phyloP scores from a whole-genome alignment of 2,113 vertebrate species.

The Gnathonemus echidnorhynchus region DNA sequence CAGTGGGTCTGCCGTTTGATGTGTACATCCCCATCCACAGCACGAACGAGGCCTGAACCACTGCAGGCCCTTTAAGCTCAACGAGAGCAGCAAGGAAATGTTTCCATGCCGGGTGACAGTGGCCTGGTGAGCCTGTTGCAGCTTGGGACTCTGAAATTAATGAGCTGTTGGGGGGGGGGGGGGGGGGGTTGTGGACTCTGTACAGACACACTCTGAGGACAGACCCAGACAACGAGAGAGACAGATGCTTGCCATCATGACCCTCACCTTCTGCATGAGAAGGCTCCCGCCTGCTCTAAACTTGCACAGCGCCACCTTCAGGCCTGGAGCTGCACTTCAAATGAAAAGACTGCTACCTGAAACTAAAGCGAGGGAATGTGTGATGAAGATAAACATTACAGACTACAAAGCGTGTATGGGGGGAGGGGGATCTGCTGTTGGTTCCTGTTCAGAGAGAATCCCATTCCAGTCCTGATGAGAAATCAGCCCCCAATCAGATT shows the following conservation, averaged over 20 bases:
- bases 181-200: slow-evolving; percentile 33
- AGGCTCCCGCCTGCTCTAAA: neutral
- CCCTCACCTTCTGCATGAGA: slow-evolving; percentile 38
- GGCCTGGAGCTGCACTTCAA: neutral
- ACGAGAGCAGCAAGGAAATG: neutral
- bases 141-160: slow-evolving; percentile 16
- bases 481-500: slow-evolving; percentile 46
- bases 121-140: neutral
- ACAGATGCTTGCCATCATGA: slow-evolving; percentile 40
- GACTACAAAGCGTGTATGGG: neutral
- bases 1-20: slow-evolving; percentile 23
- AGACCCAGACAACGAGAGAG: neutral
- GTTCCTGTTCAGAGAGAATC: slow-evolving; percentile 50
- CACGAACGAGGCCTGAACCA: neutral
- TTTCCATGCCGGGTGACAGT: neutral
- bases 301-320: neutral
- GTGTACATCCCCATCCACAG: neutral
- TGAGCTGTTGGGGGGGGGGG: slow-evolving; percentile 1
- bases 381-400: neutral
- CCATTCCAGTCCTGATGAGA: slow-evolving; percentile 40
- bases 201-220: slow-evolving; percentile 10
- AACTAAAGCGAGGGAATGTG: neutral
- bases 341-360: neutral
- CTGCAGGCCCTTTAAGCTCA: neutral
- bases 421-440: slow-evolving; percentile 33